Conservation (phyloP, 1,140 invertebrate genomes). For the Papilio dardanus region DNA sequence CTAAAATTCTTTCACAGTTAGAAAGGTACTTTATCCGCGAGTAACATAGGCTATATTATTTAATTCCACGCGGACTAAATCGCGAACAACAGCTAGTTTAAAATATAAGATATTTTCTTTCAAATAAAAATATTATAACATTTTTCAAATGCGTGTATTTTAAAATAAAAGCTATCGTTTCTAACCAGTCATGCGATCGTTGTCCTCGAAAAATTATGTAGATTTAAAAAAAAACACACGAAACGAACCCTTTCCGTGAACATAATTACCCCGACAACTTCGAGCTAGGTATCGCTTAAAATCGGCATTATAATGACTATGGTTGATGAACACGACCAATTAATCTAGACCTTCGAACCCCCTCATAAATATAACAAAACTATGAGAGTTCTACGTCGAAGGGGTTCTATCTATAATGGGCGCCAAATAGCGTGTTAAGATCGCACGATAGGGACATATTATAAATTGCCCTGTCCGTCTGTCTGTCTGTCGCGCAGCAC, state of each 20-base stretch:
- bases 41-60: too few species aligned
- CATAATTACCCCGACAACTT: constrained; percentile 45
- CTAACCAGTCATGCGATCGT: constrained; percentile 11
- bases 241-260: constrained; percentile 43
- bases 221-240: constrained; percentile 28
- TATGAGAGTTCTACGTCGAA: constrained; percentile 15
- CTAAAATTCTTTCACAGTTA: too few species aligned
- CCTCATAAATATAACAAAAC: background rate
- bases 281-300: constrained; percentile 42
- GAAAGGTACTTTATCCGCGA: too few species aligned
- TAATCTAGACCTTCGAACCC: constrained; percentile 21
- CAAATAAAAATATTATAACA: too few species aligned
- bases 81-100: too few species aligned
- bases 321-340: constrained; percentile 28
- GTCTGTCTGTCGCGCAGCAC: constrained; percentile 70
- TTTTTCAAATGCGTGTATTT: background rate
- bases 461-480: constrained; percentile 75
- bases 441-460: constrained; percentile 74
- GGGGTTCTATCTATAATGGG: constrained; percentile 33
- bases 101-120: too few species aligned
- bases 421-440: constrained; percentile 64
- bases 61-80: too few species aligned
- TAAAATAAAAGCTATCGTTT: constrained; percentile 4
- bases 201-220: constrained; percentile 24
- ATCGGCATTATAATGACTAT: constrained; percentile 39